Evolutionary conservation across 2,797 vertebrate species (phyloP).

Genomic region (Anguilla megastoma): DNA sequence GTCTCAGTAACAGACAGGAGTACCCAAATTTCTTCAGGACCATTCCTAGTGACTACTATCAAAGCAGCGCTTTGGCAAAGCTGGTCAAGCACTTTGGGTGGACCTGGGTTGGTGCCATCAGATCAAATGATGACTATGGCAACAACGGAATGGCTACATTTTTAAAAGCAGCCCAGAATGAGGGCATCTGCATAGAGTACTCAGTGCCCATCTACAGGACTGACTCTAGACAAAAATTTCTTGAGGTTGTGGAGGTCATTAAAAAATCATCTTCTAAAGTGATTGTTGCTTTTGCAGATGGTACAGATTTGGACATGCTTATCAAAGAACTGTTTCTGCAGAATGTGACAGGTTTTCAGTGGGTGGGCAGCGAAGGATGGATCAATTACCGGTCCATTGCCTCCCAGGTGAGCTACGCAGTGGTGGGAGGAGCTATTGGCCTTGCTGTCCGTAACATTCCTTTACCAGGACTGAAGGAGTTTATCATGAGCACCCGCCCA

Average conservation of each 20-base stretch:
- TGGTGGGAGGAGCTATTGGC: constrained; percentile 74
- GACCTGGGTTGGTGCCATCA: constrained; percentile 76
- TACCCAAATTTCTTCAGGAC: constrained; percentile 78
- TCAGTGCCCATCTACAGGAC: constrained; percentile 75
- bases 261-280: constrained; percentile 74
- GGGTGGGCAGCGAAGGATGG: constrained; percentile 80
- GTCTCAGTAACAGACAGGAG: constrained; percentile 73
- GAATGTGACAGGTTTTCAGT: constrained; percentile 74
- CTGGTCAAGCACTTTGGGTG: constrained; percentile 76
- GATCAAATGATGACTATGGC: constrained; percentile 75
- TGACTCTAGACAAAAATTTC: constrained; percentile 67
- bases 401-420: constrained; percentile 62
- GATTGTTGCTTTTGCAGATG: constrained; percentile 76
- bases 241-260: constrained; percentile 70
- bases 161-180: constrained; percentile 64
- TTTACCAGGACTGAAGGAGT: constrained; percentile 72
- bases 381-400: constrained; percentile 73
- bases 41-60: constrained; percentile 75
- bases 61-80: constrained; percentile 74
- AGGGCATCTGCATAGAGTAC: constrained; percentile 75
- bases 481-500: constrained; percentile 62
- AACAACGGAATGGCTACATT: constrained; percentile 76
- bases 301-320: constrained; percentile 74
- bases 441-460: constrained; percentile 70
- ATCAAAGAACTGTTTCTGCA: constrained; percentile 72